These are phyloP conservation scores for Drosophila emarginata DNA, from an alignment of 2,888 invertebrate genomes.

Conservation along the genomic window DNA sequence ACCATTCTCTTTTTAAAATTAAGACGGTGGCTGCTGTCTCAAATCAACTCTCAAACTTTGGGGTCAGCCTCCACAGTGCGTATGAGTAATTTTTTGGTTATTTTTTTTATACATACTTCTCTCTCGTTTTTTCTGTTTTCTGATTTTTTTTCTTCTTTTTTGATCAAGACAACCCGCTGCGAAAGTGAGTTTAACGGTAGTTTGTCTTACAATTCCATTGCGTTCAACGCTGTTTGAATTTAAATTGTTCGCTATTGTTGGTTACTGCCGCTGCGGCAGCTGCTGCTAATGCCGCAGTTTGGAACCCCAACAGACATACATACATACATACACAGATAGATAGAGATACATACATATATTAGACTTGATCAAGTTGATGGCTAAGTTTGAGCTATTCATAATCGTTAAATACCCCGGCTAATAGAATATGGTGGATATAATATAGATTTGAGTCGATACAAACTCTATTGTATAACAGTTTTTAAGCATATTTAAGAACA, in stretches of 20 bases:
- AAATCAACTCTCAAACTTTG: constrained; percentile 22
- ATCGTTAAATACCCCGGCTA: not conserved
- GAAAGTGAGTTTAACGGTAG: constrained; percentile 80
- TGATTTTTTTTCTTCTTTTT: not conserved
- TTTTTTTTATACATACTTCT: too few relatives aligned
- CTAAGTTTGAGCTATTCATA: not conserved
- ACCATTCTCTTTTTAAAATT: constrained; percentile 26
- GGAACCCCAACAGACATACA: constrained; percentile 43
- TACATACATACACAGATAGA: constrained; percentile 4
- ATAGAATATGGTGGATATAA: not conserved
- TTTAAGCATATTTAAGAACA: too few relatives aligned
- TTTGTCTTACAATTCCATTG: constrained; percentile 66
- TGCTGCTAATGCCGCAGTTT: constrained; percentile 23
- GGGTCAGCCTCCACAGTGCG: constrained; percentile 66
- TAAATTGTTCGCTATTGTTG: constrained; percentile 65
- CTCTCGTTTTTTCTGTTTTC: too few relatives aligned
- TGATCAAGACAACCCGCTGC: constrained; percentile 50
- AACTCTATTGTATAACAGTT: too few relatives aligned
- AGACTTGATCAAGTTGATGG: not conserved
- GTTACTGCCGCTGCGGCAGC: constrained; percentile 28
- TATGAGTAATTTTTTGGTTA: constrained; percentile 59
- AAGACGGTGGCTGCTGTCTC: constrained; percentile 46
- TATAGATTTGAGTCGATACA: too few relatives aligned
- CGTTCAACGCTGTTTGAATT: constrained; percentile 69
- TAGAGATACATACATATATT: not conserved